A percentile compares a stretch with the other conserved stretches of the same genome.
Evolutionary conservation across 2,888 invertebrate species (phyloP).

Genomic region (Cryptosula pallasiana): DNA sequence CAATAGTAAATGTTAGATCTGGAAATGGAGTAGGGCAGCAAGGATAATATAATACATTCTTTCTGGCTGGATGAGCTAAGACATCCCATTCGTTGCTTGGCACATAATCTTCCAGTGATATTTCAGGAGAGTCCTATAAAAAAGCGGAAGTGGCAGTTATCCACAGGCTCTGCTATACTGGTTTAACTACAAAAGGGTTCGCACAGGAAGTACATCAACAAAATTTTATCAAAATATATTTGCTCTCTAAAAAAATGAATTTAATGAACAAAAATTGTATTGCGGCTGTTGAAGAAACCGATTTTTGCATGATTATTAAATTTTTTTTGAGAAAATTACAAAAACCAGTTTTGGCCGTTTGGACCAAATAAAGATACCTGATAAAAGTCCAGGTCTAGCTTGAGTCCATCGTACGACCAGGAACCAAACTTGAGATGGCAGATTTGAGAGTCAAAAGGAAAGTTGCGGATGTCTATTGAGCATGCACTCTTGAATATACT

Average conservation of each 20-base stretch:
- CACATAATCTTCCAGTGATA: conserved; percentile 39
- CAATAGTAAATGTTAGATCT: conserved; percentile 47
- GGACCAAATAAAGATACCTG: too few relatives aligned
- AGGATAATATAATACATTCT: conserved; percentile 40
- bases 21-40: conserved; percentile 47
- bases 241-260: too few relatives aligned
- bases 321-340: too few relatives aligned
- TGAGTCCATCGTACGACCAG: conserved; percentile 49
- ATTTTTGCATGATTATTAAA: too few relatives aligned
- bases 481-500: conserved; percentile 51
- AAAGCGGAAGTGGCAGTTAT: neutral
- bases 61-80: conserved; percentile 39
- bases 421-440: conserved; percentile 52
- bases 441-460: conserved; percentile 52
- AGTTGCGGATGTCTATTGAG: conserved; percentile 48
- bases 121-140: conserved; percentile 26
- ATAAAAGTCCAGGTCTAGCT: conserved; percentile 39
- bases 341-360: too few relatives aligned
- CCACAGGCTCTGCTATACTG: too few relatives aligned
- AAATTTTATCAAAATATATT: too few relatives aligned
- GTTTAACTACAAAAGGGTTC: too few relatives aligned
- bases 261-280: too few relatives aligned
- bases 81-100: conserved; percentile 52
- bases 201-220: too few relatives aligned
- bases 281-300: too few relatives aligned